phyloP scores from a whole-genome alignment of 1,140 invertebrate genomes.

The Drosophila bipectinata region DNA sequence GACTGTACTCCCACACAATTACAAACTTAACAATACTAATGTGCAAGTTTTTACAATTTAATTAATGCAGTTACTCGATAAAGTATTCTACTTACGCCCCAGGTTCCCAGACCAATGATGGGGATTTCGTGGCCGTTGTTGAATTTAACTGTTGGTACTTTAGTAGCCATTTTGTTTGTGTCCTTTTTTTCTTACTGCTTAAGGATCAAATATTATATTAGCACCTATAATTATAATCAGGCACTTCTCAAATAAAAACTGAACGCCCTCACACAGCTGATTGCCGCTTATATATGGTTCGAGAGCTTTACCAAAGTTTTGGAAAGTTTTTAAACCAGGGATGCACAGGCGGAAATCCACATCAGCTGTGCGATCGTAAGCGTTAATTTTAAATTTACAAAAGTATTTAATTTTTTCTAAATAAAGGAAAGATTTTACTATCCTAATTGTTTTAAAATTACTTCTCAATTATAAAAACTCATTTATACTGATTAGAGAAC shows the following conservation, averaged over 20 bases:
- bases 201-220: conserved; percentile 28
- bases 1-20: not conserved
- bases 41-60: not conserved
- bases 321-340: conserved; percentile 42
- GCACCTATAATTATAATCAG: conserved; percentile 1
- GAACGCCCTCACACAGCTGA: conserved; percentile 50
- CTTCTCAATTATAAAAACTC: not conserved
- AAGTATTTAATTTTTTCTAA: not conserved
- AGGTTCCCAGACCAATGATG: conserved; percentile 90
- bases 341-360: conserved; percentile 5
- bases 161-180: conserved; percentile 47
- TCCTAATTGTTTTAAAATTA: not conserved
- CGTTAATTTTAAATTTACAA: conserved; percentile 16
- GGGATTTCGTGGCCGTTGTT: conserved; percentile 89
- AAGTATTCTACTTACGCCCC: conserved; percentile 87
- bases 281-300: conserved; percentile 49
- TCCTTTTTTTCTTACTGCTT: conserved; percentile 4
- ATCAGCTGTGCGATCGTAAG: conserved; percentile 37
- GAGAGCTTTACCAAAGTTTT: conserved; percentile 22
- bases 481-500: not conserved
- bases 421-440: no score
- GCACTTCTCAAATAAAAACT: conserved; percentile 22
- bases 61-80: conserved; percentile 6
- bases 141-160: conserved; percentile 85
- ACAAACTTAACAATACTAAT: conserved; percentile 1